Conservation (phyloP, 2,113 vertebrate genomes). For the Cnemophilus loriae region DNA sequence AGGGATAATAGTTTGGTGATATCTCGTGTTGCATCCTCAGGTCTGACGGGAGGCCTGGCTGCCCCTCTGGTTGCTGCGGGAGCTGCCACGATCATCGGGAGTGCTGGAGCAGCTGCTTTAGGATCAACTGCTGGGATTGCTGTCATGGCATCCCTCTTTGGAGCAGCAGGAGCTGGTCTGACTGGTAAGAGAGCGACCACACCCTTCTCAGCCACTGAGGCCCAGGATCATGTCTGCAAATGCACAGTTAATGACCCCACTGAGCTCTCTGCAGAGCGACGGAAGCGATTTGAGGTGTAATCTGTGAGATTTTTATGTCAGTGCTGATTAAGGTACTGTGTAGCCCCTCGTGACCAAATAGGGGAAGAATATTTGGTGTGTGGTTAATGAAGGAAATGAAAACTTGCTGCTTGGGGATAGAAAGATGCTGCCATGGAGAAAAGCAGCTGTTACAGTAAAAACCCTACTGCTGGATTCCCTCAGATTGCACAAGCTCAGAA, state of each 20-base stretch:
- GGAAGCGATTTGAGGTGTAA: not conserved
- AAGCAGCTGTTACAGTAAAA: not conserved
- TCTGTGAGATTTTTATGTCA: not conserved
- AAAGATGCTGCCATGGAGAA: not conserved
- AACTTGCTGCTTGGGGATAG: not conserved
- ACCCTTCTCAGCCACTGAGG: not conserved
- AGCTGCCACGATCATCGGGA: conserved; percentile 85
- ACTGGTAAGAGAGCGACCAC: conserved; percentile 73
- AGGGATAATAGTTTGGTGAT: not conserved
- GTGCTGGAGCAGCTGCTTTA: conserved; percentile 88
- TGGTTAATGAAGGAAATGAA: not conserved
- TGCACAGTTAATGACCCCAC: not conserved
- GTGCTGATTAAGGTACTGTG: not conserved
- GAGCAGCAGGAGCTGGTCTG: conserved; percentile 92
- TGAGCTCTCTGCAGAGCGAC: not conserved
- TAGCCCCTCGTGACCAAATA: not conserved
- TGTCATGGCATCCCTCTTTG: conserved; percentile 91
- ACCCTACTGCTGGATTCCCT: not conserved
- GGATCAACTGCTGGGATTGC: conserved; percentile 90
- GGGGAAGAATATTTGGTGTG: not conserved
- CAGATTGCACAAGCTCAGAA: not conserved
- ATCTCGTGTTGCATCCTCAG: conserved; percentile 58
- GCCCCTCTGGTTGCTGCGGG: conserved; percentile 91
- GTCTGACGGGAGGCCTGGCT: conserved; percentile 92
- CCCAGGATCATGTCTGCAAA: not conserved